phyloP scores from a whole-genome alignment of 2,113 vertebrate genomes.

The Merops nubicus region DNA sequence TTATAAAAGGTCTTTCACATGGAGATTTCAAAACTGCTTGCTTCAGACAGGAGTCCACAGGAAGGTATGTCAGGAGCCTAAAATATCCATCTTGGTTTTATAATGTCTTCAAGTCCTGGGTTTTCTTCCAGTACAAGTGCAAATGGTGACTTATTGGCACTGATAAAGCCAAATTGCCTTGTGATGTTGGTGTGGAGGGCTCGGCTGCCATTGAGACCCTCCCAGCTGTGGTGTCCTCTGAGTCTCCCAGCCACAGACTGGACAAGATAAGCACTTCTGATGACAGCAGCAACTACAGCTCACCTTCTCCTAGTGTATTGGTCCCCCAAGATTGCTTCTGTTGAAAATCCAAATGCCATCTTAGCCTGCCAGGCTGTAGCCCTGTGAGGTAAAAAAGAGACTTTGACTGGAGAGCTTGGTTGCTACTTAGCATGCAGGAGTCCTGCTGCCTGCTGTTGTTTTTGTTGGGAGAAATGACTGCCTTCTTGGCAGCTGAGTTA shows the following conservation, averaged over 20 bases:
- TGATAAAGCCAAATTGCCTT: neutral
- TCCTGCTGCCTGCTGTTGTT: neutral
- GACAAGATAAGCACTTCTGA: neutral
- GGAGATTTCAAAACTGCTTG: neutral
- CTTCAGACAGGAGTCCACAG: neutral
- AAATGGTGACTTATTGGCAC: neutral
- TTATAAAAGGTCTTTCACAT: neutral
- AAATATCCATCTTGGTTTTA: neutral
- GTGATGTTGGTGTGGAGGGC: neutral
- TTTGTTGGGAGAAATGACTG: neutral
- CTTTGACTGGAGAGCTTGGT: neutral
- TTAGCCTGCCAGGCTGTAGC: neutral
- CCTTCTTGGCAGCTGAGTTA: neutral
- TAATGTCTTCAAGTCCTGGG: neutral
- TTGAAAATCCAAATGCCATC: neutral
- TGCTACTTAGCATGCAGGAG: neutral
- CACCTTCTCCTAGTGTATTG: neutral
- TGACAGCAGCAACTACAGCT: accelerated
- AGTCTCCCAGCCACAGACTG: accelerated
- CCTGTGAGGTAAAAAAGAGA: neutral
- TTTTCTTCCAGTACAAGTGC: neutral
- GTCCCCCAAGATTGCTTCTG: neutral
- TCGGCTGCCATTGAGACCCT: neutral
- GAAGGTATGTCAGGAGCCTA: neutral
- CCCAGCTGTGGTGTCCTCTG: neutral